phyloP scores from a whole-genome alignment of 2,797 vertebrate genomes.

The Calcarius lapponicus region DNA sequence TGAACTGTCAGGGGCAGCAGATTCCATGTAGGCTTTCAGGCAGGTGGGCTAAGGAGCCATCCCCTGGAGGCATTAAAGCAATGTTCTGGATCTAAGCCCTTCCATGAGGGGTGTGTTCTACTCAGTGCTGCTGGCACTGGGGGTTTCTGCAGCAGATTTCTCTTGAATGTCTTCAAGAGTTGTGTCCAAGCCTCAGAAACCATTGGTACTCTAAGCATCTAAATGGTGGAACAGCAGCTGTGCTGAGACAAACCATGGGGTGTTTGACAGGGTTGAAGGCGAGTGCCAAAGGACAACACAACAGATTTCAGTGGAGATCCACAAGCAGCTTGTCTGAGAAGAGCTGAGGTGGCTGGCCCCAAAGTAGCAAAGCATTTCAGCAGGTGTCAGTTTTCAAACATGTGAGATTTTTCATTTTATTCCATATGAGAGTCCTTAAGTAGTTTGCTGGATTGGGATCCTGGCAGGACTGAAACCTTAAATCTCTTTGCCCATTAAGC shows the following conservation, averaged over 20 bases:
- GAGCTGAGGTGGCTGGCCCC: background rate
- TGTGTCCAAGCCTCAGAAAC: background rate
- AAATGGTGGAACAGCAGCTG: background rate
- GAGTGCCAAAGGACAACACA: background rate
- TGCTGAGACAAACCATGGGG: background rate
- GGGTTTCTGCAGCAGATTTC: background rate
- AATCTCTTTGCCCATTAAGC: background rate
- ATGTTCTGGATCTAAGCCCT: background rate
- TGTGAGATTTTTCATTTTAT: background rate
- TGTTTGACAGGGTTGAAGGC: background rate
- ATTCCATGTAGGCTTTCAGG: background rate
- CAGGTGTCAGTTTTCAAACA: background rate
- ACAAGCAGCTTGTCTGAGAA: background rate
- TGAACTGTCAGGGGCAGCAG: background rate
- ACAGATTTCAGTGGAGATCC: background rate
- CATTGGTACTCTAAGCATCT: background rate
- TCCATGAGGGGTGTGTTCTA: rapidly evolving
- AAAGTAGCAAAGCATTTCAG: background rate
- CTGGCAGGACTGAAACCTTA: background rate
- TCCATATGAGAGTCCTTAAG: background rate
- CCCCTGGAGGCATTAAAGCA: background rate
- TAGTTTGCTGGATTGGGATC: background rate
- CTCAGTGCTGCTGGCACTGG: background rate
- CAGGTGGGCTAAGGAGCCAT: background rate
- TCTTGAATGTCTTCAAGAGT: background rate